phyloP scores from a whole-genome alignment of 2,797 vertebrate genomes.

The Xiphophorus birchmanni region DNA sequence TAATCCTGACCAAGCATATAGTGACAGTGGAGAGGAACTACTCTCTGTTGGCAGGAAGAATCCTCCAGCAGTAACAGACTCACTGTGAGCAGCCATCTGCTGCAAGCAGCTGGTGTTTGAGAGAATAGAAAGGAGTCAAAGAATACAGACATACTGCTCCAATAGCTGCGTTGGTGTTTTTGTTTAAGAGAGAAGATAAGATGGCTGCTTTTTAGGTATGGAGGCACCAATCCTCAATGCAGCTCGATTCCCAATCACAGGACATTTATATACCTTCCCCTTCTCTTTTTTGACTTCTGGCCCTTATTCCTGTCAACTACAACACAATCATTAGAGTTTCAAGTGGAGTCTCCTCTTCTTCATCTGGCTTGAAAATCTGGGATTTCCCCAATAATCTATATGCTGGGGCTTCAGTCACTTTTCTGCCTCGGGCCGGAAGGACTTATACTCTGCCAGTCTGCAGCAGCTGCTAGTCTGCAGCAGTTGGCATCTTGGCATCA shows the following conservation, averaged over 20 bases:
- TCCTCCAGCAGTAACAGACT: background rate
- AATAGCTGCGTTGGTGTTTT: background rate
- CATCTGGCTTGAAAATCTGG: conserved; percentile 25
- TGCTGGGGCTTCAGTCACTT: conserved; percentile 18
- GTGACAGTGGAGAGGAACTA: conserved; percentile 1
- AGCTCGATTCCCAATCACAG: background rate
- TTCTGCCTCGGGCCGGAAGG: conserved; percentile 20
- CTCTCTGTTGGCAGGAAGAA: background rate
- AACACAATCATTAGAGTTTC: background rate
- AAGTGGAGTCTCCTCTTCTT: conserved; percentile 2
- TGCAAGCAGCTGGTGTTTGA: background rate
- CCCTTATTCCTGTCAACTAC: background rate
- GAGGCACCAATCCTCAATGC: background rate
- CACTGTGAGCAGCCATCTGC: background rate
- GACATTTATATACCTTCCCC: background rate
- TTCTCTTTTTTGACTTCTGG: background rate
- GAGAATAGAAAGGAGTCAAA: background rate
- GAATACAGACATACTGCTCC: background rate
- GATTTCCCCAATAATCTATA: conserved; percentile 48
- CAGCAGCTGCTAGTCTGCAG: conserved; percentile 26
- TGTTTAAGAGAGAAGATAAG: background rate
- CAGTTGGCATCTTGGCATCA: conserved; percentile 35
- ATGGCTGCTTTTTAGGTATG: background rate
- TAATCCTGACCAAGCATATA: background rate
- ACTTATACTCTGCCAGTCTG: conserved; percentile 25